Conservation (phyloP, 1,140 invertebrate genomes). For the Drosophila virilis region DNA sequence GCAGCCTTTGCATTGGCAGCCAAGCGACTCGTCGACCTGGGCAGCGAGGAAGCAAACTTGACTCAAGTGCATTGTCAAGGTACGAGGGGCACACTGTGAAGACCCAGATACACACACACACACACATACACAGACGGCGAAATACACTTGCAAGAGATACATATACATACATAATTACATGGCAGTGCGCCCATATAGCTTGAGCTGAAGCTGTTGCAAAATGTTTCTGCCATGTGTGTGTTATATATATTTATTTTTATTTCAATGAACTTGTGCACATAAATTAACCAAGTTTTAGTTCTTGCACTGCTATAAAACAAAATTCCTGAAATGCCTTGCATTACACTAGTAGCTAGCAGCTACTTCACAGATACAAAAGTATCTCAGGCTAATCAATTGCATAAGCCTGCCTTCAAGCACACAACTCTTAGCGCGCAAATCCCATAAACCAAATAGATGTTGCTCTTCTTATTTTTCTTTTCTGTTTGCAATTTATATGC, state of each 20-base stretch:
- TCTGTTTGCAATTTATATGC: slow-evolving; percentile 28
- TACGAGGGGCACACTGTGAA: slow-evolving; percentile 23
- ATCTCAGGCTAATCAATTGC: slow-evolving; percentile 46
- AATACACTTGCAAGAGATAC: not conserved
- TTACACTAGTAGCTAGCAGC: slow-evolving; percentile 6
- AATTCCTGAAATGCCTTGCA: slow-evolving; percentile 29
- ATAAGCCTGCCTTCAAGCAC: slow-evolving; percentile 38
- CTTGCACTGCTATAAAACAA: slow-evolving; percentile 28
- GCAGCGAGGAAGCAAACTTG: slow-evolving; percentile 75
- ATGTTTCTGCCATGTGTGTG: slow-evolving; percentile 3
- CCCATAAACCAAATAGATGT: slow-evolving; percentile 20
- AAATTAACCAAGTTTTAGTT: slow-evolving; percentile 58
- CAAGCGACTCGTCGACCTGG: slow-evolving; percentile 44
- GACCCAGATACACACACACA: slow-evolving; percentile 34
- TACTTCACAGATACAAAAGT: slow-evolving; percentile 7
- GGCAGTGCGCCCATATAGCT: slow-evolving; percentile 56
- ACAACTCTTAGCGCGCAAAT: slow-evolving; percentile 29
- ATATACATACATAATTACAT: slow-evolving; percentile 57
- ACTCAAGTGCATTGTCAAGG: slow-evolving; percentile 80
- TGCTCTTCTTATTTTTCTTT: not conserved
- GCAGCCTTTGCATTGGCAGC: slow-evolving; percentile 59
- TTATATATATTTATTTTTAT: slow-evolving; percentile 41
- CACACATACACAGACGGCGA: not conserved
- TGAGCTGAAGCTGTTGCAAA: slow-evolving; percentile 17
- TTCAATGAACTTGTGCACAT: slow-evolving; percentile 43